Conservation (phyloP, 2,888 invertebrate species). For the Dasypolia templi region DNA sequence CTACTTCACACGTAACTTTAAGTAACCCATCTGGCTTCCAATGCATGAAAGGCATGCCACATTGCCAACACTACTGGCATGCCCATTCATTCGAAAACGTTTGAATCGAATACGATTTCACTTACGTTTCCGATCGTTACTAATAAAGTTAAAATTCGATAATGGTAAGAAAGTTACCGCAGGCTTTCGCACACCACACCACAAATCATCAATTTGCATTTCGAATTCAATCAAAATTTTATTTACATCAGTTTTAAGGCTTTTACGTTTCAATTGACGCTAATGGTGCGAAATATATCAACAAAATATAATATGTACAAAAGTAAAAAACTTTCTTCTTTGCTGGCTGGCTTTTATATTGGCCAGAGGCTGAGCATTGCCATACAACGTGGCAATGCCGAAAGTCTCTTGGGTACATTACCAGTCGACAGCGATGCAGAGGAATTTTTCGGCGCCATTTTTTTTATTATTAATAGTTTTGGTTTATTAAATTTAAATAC, state of each 20-base stretch:
- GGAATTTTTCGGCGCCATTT: too few relatives aligned
- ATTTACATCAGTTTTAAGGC: constrained; percentile 32
- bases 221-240: constrained; percentile 57
- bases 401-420: too few relatives aligned
- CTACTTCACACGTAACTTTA: not conserved
- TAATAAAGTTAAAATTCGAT: constrained; percentile 64
- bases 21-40: not conserved
- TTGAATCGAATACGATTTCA: constrained; percentile 64
- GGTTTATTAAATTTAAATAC: too few relatives aligned
- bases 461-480: too few relatives aligned
- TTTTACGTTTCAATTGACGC: constrained; percentile 39
- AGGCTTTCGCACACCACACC: constrained; percentile 66
- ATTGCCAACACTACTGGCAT: constrained; percentile 11
- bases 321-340: too few relatives aligned
- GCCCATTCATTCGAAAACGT: constrained; percentile 39
- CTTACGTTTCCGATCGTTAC: constrained; percentile 55
- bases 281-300: constrained; percentile 23
- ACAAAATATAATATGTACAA: constrained; percentile 2
- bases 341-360: too few relatives aligned
- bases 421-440: too few relatives aligned
- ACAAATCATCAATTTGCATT: constrained; percentile 66
- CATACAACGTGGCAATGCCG: too few relatives aligned
- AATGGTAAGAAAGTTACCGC: constrained; percentile 62
- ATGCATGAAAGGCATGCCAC: constrained; percentile 15
- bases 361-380: too few relatives aligned